Evolutionary conservation across 2,113 vertebrate species (phyloP).

Genomic region (Aplodontia rufa): DNA sequence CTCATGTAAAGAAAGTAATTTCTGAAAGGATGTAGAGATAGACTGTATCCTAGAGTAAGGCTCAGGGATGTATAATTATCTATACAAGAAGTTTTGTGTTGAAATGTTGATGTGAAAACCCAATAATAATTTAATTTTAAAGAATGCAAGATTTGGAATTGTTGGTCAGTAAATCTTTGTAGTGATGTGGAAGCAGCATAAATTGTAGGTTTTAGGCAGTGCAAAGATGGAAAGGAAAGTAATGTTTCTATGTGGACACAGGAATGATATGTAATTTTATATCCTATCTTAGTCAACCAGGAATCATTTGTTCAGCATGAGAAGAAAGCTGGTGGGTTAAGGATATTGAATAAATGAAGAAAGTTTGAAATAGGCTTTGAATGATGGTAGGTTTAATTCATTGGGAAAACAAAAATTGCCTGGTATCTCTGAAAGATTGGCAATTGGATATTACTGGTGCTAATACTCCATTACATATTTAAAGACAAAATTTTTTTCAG

Average conservation of each 20-base stretch:
- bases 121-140: not conserved
- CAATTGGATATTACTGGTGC: not conserved
- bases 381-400: not conserved
- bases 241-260: not conserved
- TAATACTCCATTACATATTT: not conserved
- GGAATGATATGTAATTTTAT: not conserved
- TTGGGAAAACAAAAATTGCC: not conserved
- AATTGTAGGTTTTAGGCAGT: not conserved
- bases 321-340: not conserved
- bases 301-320: not conserved
- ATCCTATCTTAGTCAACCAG: not conserved
- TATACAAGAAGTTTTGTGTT: not conserved
- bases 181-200: not conserved
- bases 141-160: not conserved
- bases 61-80: not conserved
- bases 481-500: not conserved
- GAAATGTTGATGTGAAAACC: not conserved
- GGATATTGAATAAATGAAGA: not conserved
- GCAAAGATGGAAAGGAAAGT: not conserved
- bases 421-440: not conserved
- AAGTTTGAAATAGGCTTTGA: not conserved
- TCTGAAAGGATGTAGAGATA: not conserved
- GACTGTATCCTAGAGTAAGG: not conserved
- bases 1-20: not conserved
- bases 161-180: not conserved